Conservation (phyloP, 2,888 invertebrate genomes). For the Nasonia oneida region DNA sequence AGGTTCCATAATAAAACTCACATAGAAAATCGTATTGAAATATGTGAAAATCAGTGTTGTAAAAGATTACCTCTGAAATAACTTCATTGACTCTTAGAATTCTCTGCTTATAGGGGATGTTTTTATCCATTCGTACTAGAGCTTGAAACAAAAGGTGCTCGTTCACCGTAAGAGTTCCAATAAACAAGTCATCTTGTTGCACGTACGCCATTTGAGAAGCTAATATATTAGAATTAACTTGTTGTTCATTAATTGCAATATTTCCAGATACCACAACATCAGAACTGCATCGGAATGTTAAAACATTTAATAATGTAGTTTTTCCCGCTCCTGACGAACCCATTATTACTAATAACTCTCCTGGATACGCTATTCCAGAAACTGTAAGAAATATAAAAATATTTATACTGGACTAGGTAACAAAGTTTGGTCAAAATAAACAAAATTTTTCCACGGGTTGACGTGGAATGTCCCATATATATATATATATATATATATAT, state of each 20-base stretch:
- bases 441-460: background rate
- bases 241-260: constrained; percentile 87
- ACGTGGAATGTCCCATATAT: no score
- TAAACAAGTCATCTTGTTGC: constrained; percentile 96
- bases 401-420: no score
- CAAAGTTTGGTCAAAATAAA: no score
- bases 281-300: constrained; percentile 89
- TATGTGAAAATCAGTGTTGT: no score
- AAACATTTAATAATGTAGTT: constrained; percentile 93
- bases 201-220: constrained; percentile 93
- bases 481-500: no score
- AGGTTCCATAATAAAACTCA: no score
- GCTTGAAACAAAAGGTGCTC: constrained; percentile 95
- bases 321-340: constrained; percentile 97
- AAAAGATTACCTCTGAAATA: constrained; percentile 85
- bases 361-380: constrained; percentile 90
- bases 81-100: constrained; percentile 92
- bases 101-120: constrained; percentile 87
- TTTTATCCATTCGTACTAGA: constrained; percentile 90
- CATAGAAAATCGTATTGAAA: no score
- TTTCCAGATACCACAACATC: constrained; percentile 84
- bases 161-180: constrained; percentile 92
- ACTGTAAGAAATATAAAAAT: constrained; percentile 80
- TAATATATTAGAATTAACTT: constrained; percentile 86
- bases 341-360: constrained; percentile 92